Evolutionary conservation across 2,113 vertebrate species (phyloP).

Genomic region (Oxyruncus cristatus): DNA sequence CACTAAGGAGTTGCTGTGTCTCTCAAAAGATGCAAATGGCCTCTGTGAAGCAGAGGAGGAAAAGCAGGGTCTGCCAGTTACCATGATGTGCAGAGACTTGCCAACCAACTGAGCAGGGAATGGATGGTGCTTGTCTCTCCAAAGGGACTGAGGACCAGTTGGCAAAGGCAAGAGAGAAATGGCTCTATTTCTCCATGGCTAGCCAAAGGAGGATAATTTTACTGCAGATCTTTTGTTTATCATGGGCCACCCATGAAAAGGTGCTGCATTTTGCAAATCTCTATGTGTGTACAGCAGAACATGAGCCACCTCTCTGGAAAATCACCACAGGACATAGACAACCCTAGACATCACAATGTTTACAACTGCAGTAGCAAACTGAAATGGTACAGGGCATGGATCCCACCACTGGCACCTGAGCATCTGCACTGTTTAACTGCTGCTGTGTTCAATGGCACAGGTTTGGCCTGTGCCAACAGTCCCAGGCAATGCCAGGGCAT

Average conservation of each 20-base stretch:
- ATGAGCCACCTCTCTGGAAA: background rate
- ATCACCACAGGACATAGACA: background rate
- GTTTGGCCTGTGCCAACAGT: background rate
- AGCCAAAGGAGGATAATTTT: background rate
- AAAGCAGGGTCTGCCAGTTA: background rate
- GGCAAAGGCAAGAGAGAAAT: background rate
- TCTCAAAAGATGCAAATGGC: background rate
- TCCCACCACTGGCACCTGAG: background rate
- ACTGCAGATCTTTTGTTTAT: background rate
- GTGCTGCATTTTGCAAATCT: background rate
- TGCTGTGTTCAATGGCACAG: background rate
- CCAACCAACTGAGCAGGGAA: background rate
- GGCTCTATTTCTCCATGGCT: background rate
- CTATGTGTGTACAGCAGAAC: background rate
- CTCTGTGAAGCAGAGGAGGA: background rate
- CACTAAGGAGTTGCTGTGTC: background rate
- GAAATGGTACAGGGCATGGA: background rate
- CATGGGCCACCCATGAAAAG: background rate
- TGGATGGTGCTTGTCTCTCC: too few relatives aligned
- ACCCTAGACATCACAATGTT: fast-evolving
- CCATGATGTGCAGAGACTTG: background rate
- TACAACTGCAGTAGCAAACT: background rate
- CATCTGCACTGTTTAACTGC: background rate
- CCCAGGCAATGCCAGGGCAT: background rate
- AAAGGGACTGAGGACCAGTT: background rate